These are phyloP conservation scores for Conus ventricosus DNA, from an alignment of 1,140 invertebrate species.

Conservation along the genomic window DNA sequence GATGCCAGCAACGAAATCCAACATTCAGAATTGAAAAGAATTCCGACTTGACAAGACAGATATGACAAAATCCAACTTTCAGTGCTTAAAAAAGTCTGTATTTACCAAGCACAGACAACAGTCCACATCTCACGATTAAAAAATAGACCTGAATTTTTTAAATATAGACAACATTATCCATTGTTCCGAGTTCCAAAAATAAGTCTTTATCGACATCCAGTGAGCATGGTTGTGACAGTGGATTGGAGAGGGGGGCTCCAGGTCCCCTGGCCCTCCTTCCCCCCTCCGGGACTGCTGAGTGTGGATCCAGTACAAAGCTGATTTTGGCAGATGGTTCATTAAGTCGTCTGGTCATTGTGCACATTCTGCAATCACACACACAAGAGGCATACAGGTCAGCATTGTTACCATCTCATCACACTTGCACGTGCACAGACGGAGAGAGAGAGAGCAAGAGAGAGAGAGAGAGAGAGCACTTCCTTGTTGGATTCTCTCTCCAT, in stretches of 20 bases:
- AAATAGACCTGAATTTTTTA: background rate
- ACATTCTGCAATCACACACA: background rate
- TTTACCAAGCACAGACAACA: background rate
- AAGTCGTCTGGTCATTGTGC: background rate
- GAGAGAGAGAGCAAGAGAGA: too few species aligned
- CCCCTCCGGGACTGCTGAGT: background rate
- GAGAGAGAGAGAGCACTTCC: too few species aligned
- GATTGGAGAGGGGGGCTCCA: background rate
- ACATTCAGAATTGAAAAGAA: background rate
- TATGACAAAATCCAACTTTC: background rate
- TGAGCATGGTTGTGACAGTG: background rate
- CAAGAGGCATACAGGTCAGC: too few species aligned
- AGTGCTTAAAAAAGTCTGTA: background rate
- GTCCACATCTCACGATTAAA: background rate
- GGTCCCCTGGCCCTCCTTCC: background rate
- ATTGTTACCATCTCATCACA: too few species aligned
- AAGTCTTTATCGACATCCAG: background rate
- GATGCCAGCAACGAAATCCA: background rate
- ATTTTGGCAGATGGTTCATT: conserved; percentile 7
- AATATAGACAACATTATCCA: conserved; percentile 8
- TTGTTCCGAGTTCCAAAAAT: background rate
- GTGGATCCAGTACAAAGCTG: background rate
- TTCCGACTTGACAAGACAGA: background rate
- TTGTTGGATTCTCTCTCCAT: too few species aligned
- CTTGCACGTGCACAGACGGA: too few species aligned